These are phyloP conservation scores for Rallus limicola DNA, from an alignment of 2,113 vertebrate species.

Conservation along the genomic window DNA sequence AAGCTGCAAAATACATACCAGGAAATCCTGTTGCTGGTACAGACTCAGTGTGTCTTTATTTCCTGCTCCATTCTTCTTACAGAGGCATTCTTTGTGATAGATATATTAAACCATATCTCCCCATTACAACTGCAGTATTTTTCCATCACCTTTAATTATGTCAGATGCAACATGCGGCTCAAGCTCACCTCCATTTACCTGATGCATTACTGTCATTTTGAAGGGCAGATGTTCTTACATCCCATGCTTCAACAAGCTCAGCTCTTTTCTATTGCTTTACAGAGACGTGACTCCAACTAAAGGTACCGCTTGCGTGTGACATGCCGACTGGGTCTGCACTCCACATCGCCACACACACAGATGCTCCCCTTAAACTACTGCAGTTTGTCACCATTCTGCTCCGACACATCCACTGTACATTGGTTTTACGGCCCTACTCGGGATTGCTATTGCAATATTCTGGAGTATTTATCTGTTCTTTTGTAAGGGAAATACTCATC, in stretches of 20 bases:
- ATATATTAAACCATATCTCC: background rate
- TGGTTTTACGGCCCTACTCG: conserved; percentile 24
- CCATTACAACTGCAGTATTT: conserved; percentile 7
- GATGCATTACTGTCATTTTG: conserved; percentile 62
- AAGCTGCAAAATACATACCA: background rate
- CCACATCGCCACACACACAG: background rate
- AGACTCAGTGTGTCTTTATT: background rate
- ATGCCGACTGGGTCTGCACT: background rate
- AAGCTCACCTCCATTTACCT: conserved; percentile 59
- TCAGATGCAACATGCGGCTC: conserved; percentile 18
- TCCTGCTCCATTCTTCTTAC: background rate
- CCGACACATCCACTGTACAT: background rate
- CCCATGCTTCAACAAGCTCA: conserved; percentile 32
- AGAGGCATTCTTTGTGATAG: background rate
- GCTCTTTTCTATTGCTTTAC: conserved; percentile 14
- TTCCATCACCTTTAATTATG: conserved; percentile 55
- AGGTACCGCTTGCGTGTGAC: background rate
- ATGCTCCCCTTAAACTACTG: conserved; percentile 11
- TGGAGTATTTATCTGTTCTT: conserved; percentile 1
- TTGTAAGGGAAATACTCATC: conserved; percentile 1
- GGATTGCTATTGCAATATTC: conserved; percentile 27
- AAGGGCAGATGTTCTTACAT: conserved; percentile 59
- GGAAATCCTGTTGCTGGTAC: background rate
- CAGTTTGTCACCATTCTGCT: conserved; percentile 41
- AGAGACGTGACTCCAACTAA: background rate